Percentiles rank a stretch among this genome's conserved stretches.
phyloP scores from a whole-genome alignment of 2,888 invertebrate genomes.

The Dendrolimus pini region DNA sequence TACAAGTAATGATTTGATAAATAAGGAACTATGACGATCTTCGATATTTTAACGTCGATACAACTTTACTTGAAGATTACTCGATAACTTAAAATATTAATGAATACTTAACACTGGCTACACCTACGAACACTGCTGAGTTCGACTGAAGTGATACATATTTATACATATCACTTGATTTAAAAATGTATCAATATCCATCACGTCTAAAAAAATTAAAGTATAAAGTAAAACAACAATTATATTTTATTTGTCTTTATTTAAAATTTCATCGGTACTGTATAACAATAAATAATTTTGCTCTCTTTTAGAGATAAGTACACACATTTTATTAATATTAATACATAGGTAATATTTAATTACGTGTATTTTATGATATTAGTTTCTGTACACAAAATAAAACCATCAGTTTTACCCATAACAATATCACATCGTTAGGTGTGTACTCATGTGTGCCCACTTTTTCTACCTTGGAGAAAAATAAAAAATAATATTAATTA shows the following conservation, averaged over 20 bases:
- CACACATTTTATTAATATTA: conserved; percentile 36
- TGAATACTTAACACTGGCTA: too few relatives aligned
- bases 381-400: conserved; percentile 63
- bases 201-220: background rate
- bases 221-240: conserved; percentile 19
- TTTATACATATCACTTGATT: too few relatives aligned
- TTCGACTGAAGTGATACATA: too few relatives aligned
- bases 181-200: too few relatives aligned
- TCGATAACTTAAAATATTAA: too few relatives aligned
- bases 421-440: conserved; percentile 70
- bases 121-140: too few relatives aligned
- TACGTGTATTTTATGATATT: conserved; percentile 41
- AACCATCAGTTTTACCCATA: conserved; percentile 60
- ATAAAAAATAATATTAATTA: too few relatives aligned
- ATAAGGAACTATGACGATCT: too few relatives aligned
- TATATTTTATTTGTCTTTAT: conserved; percentile 54
- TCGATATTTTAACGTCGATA: too few relatives aligned
- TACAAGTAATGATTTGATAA: too few relatives aligned
- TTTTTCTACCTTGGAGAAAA: conserved; percentile 17
- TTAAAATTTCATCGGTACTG: conserved; percentile 68
- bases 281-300: conserved; percentile 73
- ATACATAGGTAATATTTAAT: conserved; percentile 32
- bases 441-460: conserved; percentile 63
- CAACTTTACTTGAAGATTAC: too few relatives aligned
- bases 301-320: conserved; percentile 63